Percentiles rank a stretch among this genome's conserved stretches.
These are phyloP conservation scores for Leiothrix lutea DNA, from an alignment of 2,113 vertebrate species.

Conservation along the genomic window DNA sequence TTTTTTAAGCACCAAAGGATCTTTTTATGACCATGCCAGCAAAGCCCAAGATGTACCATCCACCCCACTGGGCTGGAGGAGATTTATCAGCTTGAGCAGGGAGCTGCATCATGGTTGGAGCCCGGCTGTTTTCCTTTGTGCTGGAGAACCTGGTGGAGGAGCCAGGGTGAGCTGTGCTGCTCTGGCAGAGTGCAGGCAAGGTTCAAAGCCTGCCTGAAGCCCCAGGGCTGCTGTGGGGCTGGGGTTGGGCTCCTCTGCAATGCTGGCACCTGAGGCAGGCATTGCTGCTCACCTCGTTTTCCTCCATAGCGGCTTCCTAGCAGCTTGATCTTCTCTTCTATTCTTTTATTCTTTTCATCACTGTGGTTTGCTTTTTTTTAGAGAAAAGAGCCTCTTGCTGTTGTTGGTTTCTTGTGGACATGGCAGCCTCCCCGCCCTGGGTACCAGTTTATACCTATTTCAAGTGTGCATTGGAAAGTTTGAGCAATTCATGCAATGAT, in stretches of 20 bases:
- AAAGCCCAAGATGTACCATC: not conserved
- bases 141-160: not conserved
- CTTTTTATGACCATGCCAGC: not conserved
- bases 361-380: not conserved
- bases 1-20: not conserved
- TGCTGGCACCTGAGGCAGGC: not conserved
- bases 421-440: rapidly evolving
- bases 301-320: not conserved
- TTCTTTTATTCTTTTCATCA: not conserved
- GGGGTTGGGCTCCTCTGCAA: rapidly evolving
- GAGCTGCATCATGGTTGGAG: not conserved
- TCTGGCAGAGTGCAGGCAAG: not conserved
- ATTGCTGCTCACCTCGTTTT: not conserved
- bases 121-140: not conserved
- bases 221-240: rapidly evolving
- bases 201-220: not conserved
- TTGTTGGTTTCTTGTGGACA: not conserved
- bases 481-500: not conserved
- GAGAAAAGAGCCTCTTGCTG: not conserved
- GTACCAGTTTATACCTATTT: not conserved
- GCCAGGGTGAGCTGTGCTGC: not conserved
- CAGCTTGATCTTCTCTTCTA: not conserved
- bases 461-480: not conserved
- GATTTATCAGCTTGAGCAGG: not conserved
- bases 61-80: not conserved